Evolutionary conservation across 2,113 vertebrate genomes (phyloP).

Genomic region (Amia ocellicauda): DNA sequence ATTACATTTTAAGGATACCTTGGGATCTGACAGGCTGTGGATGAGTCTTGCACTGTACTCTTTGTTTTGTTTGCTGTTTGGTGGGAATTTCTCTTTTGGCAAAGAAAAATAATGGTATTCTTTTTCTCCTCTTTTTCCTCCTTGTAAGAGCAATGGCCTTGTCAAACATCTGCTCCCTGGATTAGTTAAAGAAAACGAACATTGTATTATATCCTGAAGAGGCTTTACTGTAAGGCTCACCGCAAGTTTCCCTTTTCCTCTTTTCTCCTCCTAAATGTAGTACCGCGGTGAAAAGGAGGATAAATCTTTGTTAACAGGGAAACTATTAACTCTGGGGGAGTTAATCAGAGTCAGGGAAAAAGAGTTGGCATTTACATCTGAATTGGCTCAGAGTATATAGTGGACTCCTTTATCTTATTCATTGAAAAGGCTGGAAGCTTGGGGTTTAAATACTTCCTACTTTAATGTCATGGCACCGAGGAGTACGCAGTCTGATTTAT

Average conservation of each 20-base stretch:
- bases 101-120: slow-evolving; percentile 9
- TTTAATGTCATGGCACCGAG: slow-evolving; percentile 39
- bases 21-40: slow-evolving; percentile 36
- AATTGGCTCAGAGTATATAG: slow-evolving; percentile 79
- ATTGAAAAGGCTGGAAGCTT: slow-evolving; percentile 70
- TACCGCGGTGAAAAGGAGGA: slow-evolving; percentile 79
- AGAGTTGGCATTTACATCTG: slow-evolving; percentile 89
- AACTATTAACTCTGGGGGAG: slow-evolving; percentile 97
- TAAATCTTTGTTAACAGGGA: slow-evolving; percentile 87
- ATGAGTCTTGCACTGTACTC: slow-evolving; percentile 35
- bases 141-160: slow-evolving; percentile 33
- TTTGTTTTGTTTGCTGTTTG: slow-evolving; percentile 16
- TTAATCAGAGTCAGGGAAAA: slow-evolving; percentile 94
- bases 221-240: slow-evolving; percentile 79
- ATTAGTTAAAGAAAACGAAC: slow-evolving; percentile 80
- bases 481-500: no score
- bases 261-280: slow-evolving; percentile 67
- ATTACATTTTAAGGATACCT: slow-evolving; percentile 22
- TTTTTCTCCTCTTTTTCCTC: slow-evolving; percentile 27
- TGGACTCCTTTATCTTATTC: slow-evolving; percentile 82
- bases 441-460: slow-evolving; percentile 82
- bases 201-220: slow-evolving; percentile 80
- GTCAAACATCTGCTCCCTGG: slow-evolving; percentile 63
- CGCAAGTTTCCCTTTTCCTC: slow-evolving; percentile 67
- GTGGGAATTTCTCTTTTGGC: slow-evolving; percentile 7